A percentile compares a stretch with the other conserved stretches of the same genome.
These are phyloP conservation scores for Mesoclemmys tuberculata DNA, from an alignment of 2,113 vertebrate species.

Conservation along the genomic window DNA sequence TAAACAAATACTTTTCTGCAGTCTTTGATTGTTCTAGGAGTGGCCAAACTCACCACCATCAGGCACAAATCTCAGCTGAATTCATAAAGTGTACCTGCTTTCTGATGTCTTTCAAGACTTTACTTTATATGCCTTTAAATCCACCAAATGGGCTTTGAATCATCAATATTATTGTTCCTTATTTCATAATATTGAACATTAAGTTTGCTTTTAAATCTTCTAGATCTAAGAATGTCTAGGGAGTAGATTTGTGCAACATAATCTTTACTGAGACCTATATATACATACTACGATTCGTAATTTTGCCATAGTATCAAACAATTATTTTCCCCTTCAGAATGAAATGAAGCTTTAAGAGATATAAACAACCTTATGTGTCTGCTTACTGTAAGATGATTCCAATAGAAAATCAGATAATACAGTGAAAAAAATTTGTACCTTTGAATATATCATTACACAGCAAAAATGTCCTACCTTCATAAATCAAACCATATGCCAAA, in stretches of 20 bases:
- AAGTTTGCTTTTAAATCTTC: not conserved
- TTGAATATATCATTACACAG: not conserved
- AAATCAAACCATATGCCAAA: not conserved
- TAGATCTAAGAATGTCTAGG: not conserved
- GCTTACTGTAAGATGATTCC: not conserved
- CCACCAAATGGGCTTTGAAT: not conserved
- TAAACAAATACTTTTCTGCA: not conserved
- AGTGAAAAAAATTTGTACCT: not conserved
- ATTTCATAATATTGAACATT: not conserved
- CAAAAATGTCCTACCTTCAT: not conserved
- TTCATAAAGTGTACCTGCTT: not conserved
- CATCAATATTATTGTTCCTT: not conserved
- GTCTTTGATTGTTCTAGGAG: not conserved
- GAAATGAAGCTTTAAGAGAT: not conserved
- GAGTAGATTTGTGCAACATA: not conserved
- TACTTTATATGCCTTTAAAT: not conserved
- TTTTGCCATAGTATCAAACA: not conserved
- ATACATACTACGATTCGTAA: not conserved
- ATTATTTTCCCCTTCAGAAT: not conserved
- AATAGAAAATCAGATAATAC: not conserved
- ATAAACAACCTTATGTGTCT: not conserved
- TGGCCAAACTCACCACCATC: not conserved
- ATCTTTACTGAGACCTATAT: not conserved
- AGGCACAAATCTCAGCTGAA: not conserved
- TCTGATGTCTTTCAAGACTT: not conserved